These are phyloP conservation scores for Parnassius mnemosyne DNA, from an alignment of 2,888 invertebrate genomes.

Conservation along the genomic window DNA sequence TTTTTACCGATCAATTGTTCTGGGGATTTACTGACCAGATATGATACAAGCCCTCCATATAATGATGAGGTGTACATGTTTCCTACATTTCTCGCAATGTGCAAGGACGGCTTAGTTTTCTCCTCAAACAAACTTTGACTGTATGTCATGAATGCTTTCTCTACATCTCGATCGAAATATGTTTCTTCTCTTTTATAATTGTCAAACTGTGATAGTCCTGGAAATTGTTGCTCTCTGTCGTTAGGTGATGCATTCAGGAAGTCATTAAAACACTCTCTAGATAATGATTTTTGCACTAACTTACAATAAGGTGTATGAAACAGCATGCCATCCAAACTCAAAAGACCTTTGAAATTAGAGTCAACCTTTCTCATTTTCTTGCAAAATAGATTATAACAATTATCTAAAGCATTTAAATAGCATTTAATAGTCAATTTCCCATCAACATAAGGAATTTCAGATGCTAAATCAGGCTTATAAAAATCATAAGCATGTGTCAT, in stretches of 20 bases:
- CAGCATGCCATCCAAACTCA: constrained; percentile 89
- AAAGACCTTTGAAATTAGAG: constrained; percentile 77
- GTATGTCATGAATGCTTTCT: constrained; percentile 90
- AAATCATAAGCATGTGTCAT: constrained; percentile 99
- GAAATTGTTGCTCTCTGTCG: constrained; percentile 78
- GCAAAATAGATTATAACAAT: constrained; percentile 92
- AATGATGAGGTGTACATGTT: constrained; percentile 99
- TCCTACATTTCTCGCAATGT: constrained; percentile 94
- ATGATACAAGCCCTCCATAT: constrained; percentile 94
- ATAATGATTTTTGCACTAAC: constrained; percentile 97
- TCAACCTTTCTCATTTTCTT: constrained; percentile 83
- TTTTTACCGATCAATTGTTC: constrained; percentile 88
- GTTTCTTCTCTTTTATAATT: constrained; percentile 88
- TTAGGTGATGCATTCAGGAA: constrained; percentile 84
- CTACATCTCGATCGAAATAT: constrained; percentile 94
- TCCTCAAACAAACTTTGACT: constrained; percentile 86
- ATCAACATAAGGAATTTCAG: constrained; percentile 98
- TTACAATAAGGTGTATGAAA: constrained; percentile 99
- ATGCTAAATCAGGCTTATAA: constrained; percentile 96
- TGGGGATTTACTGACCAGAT: constrained; percentile 85
- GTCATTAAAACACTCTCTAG: constrained; percentile 93
- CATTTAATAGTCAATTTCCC: constrained; percentile 97
- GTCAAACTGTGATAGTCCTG: constrained; percentile 85
- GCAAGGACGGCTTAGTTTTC: constrained; percentile 93
- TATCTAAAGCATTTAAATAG: constrained; percentile 95